Evolutionary conservation across 2,888 invertebrate genomes (phyloP).

Genomic region (Xanthorhoe designata): DNA sequence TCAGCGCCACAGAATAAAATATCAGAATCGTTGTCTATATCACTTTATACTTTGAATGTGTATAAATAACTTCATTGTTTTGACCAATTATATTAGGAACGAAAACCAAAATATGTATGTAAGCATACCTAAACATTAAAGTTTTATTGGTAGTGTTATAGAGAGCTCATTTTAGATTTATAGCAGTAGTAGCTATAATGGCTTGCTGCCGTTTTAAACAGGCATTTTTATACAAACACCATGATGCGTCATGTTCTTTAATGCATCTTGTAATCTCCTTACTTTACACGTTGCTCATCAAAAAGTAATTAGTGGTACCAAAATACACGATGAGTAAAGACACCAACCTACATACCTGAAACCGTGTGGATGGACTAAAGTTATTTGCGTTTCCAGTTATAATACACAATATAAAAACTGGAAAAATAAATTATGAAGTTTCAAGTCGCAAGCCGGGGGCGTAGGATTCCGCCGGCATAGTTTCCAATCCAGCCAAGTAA

Average conservation of each 20-base stretch:
- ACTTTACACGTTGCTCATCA: constrained; percentile 70
- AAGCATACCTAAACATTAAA: too few species aligned
- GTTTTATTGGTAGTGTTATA: too few species aligned
- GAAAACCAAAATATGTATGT: too few species aligned
- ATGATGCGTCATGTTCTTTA: constrained; percentile 51
- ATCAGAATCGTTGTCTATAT: background rate
- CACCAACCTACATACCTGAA: constrained; percentile 46
- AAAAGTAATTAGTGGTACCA: constrained; percentile 72
- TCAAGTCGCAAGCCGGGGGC: constrained; percentile 10
- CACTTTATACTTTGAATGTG: background rate
- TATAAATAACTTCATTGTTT: too few species aligned
- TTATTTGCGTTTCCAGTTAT: constrained; percentile 24
- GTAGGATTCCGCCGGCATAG: constrained; percentile 18
- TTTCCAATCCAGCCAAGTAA: constrained; percentile 33
- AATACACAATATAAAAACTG: constrained; percentile 6
- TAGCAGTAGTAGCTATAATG: background rate
- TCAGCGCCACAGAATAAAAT: constrained; percentile 8
- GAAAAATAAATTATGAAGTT: constrained; percentile 15
- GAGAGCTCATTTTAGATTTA: background rate
- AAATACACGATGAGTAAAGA: constrained; percentile 62
- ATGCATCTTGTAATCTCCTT: constrained; percentile 65
- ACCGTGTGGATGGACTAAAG: constrained; percentile 22
- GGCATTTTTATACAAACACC: constrained; percentile 25
- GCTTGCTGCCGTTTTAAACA: constrained; percentile 6
- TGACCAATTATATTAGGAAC: too few species aligned